Percentiles rank a stretch among this genome's conserved stretches.
These are phyloP conservation scores for Morpho deidamia DNA, from an alignment of 2,888 invertebrate genomes.

Conservation along the genomic window DNA sequence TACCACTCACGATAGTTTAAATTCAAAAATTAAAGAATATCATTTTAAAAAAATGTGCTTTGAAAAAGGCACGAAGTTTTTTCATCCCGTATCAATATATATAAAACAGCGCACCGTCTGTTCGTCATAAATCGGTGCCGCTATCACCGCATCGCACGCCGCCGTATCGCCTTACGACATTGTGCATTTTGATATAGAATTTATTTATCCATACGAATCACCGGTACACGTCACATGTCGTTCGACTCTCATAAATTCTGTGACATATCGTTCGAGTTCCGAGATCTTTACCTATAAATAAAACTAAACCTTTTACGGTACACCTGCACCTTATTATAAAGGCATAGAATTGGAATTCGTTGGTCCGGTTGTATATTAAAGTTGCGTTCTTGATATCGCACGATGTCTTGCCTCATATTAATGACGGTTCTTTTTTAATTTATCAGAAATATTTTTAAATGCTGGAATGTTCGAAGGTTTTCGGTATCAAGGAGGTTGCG, in stretches of 20 bases:
- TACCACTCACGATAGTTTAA: no score
- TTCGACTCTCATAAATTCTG: constrained; percentile 60
- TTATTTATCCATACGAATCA: constrained; percentile 43
- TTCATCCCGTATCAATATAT: no score
- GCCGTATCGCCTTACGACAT: constrained; percentile 67
- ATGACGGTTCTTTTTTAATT: constrained; percentile 61
- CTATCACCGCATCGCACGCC: constrained; percentile 58
- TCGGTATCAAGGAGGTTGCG: not conserved
- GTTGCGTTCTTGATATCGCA: constrained; percentile 45
- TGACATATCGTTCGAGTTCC: constrained; percentile 66
- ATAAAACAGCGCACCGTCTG: constrained; percentile 5
- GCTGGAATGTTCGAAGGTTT: constrained; percentile 4
- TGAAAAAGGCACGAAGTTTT: no score
- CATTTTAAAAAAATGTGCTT: no score
- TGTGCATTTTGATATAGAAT: constrained; percentile 67
- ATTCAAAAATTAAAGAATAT: no score
- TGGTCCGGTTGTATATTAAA: constrained; percentile 26
- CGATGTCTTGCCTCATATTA: constrained; percentile 44
- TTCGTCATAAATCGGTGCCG: constrained; percentile 56
- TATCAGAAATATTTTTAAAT: constrained; percentile 43
- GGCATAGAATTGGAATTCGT: constrained; percentile 37
- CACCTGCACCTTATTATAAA: constrained; percentile 32
- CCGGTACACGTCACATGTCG: constrained; percentile 57
- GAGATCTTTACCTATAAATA: constrained; percentile 45
- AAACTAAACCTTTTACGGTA: constrained; percentile 26